Base-by-base conservation (phyloP, 2,888 invertebrate genomes). In the Autographa gamma region DNA sequence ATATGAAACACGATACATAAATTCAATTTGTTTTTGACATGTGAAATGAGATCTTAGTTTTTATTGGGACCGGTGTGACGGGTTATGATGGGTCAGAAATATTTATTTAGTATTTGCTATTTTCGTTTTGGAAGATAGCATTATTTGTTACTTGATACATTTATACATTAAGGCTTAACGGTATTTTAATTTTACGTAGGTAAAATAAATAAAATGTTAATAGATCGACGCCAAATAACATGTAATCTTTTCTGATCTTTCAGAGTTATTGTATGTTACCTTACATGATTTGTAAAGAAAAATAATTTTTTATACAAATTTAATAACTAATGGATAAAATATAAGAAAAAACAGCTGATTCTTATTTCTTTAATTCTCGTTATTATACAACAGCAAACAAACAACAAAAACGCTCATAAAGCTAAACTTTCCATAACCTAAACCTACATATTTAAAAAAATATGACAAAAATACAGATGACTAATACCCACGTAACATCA, bases 1-100 rank as follows among this genome's bases (percentile, higher is more conserved):
- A 66, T 69, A 72, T 74, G 81, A 65, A 81, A 83, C 6, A 14
- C 52, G 66, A 79, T 75, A 76, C 61, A 31, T 60, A 71, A 60
- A 69, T 71, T 69, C 59, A 63, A 71, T 76, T 71, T 66, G 25
- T n/a, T 41, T 66, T 61, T 72, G 68, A 62, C 63, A 69, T 59
- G 0, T 61, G 0, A 31, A 63, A 69, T 75, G 9, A 16, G 14
- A 19, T 41, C 41, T 64, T n/a, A n/a, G 31, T 31, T 64, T 58
- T 38, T 6, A 31, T 6, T 62, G 8, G 19, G 6, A 25, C 4
- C 61, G 2, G 14, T 56, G 54, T 48, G n/a, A 48, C n/a, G 48
- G n/a, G n/a, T 1, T n/a, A n/a, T 48, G 48, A 65, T 52, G 18
- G 1, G 13, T 16, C 11, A 68, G 18, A 63, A 77, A 56, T 54